Evolutionary conservation across 2,888 invertebrate genomes (phyloP), one percentile per base, ranked within the genome.

Genomic region (Hemithea aestivaria): DNA sequence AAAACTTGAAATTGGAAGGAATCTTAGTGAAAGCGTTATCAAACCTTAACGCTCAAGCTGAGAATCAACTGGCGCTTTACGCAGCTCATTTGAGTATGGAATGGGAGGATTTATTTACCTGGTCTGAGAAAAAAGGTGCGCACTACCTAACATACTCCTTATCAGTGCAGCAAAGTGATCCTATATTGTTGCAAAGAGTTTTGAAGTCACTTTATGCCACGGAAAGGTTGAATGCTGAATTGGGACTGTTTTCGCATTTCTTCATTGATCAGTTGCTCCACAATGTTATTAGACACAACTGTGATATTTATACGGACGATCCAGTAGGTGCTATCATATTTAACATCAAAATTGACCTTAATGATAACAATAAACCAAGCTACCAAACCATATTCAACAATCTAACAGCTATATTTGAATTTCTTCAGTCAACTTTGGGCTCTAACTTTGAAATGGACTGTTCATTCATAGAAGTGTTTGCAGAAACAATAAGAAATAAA

Each of bases 341-440:
- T 28, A 83, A 80, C 24, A 84, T 87, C 2, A 84, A 77, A 58
- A 77, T 85, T 25, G 64, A 74, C 49, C 46, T 78, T 4, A 70
- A 70, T 31, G 74, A 85, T 23, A 32, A 45, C 1, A 70, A 66
- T 1, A 73, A 69, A 29, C 87, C 87, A 1, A 78, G 68, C 38
- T 79, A 78, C 30, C 81, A 79, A 56, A 78, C 78, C 1, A 73
- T 87, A 24, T 81, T 88, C 21, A 83, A 75, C 40, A 87, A 88
- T 58, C 56, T 88, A 27, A 83, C 75, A 1, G 81, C 80, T 1
- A 70, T 85, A 28, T 87, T 88, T 67, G 88, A 87, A 46, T 88
- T 87, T 40, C 55, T 88, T 0, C 77, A 85, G 27, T 77, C 81
- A 7, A 83, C 83, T 0, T 56, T 88, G 1, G 85, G 84, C 0